Evolutionary conservation across 2,888 invertebrate genomes (phyloP), one percentile per base, ranked within the genome.

Genomic region (Dione juno): DNA sequence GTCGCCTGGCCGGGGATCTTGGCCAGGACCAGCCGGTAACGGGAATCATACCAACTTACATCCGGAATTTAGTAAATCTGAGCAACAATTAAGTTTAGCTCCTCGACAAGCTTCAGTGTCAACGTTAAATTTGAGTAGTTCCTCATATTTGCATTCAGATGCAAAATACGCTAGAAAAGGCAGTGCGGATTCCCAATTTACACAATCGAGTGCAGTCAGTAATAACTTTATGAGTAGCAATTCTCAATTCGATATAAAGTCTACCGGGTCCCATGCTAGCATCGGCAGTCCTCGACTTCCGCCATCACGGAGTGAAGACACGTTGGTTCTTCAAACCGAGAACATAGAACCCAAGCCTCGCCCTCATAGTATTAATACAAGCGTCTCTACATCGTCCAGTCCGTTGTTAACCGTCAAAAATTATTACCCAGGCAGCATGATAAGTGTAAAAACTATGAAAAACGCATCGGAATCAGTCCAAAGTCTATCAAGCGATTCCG

Each of bases 11-110:
- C 93, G 97, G 59, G 97, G 97, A 0, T 97, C 97, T 3, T 97
- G 97, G 97, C 97, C 97, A 0, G 97, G 97, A 0, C 97, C 97
- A 0, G 96, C 95, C 54, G 94, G 94, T 0, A 93, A 94, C 61
- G 87, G 94, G 54, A 85, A 93, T 77, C 86, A 94, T 75, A 83
- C 92, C 5, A 94, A 92, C 77, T 82, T 95, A 63, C 94, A 94
- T 68, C 94, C 95, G 1, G 97, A 97, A 79, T 95, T 97, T 79
- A 97, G 97, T 76, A 97, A 97, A 84, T 97, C 97, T 40, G 97
- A 97, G 79, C 97, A 97, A 81, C 96, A 96, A 74, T 81, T 96
- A 7, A 94, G 94, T 77, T 83, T 92, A 16, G 88, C 89, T 3
- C 93, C 94, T 19, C 91, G 94, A 54, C 94, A 94, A 75, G 89